Percentiles rank a stretch among this genome's conserved stretches.
Evolutionary conservation across 2,797 vertebrate species (phyloP).

Genomic region (Gadopsis bispinosus): DNA sequence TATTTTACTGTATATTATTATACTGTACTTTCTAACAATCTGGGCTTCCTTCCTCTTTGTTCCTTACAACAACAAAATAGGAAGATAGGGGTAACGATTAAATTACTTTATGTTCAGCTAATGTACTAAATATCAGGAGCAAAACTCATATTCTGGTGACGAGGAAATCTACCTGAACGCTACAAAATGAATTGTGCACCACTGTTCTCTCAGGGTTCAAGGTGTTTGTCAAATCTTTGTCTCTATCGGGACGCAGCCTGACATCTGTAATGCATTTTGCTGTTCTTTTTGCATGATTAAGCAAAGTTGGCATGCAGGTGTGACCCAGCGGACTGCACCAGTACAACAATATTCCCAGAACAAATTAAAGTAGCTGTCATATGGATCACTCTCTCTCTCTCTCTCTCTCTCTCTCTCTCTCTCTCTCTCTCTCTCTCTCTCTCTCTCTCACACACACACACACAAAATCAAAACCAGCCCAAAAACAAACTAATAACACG

Average conservation of each 20-base stretch:
- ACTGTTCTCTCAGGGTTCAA: conserved; percentile 72
- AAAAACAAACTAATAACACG: conserved; percentile 61
- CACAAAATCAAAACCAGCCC: conserved; percentile 14
- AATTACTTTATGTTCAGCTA: conserved; percentile 30
- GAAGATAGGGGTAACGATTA: conserved; percentile 21
- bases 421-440: conserved; percentile 2
- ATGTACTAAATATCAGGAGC: conserved; percentile 41
- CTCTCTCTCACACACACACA: not conserved
- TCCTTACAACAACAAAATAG: not conserved
- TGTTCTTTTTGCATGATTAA: conserved; percentile 87
- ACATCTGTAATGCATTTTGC: conserved; percentile 83
- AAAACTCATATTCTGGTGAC: conserved; percentile 53
- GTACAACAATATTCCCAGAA: conserved; percentile 84
- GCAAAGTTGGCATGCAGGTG: conserved; percentile 86
- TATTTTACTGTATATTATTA: not conserved
- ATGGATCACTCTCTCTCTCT: conserved; percentile 77
- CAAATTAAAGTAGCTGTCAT: conserved; percentile 86
- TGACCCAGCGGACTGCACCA: conserved; percentile 78
- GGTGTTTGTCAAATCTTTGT: conserved; percentile 81
- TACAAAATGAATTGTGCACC: conserved; percentile 66
- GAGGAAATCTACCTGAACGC: conserved; percentile 59
- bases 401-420: conserved; percentile 13
- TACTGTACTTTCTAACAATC: not conserved
- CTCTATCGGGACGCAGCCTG: conserved; percentile 73
- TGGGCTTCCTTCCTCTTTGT: not conserved